Conservation (phyloP, 1,140 invertebrate species). For the Sweltsa coloradensis region DNA sequence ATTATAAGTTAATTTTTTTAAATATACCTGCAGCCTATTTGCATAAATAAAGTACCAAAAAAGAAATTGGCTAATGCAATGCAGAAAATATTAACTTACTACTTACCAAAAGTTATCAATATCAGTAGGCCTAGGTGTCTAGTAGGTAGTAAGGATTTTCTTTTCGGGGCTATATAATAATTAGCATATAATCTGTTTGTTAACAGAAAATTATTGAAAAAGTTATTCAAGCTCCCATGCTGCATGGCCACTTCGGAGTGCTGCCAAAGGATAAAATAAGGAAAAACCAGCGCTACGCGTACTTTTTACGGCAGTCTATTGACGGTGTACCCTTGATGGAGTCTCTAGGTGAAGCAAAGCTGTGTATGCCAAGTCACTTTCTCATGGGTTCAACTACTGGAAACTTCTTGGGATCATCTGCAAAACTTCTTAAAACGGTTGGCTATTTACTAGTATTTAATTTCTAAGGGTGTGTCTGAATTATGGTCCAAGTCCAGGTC, state of each 20-base stretch:
- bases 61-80: too few species aligned
- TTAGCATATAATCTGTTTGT: slow-evolving; percentile 12
- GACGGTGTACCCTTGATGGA: slow-evolving; percentile 39
- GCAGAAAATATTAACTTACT: too few species aligned
- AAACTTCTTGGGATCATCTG: slow-evolving; percentile 39
- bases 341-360: slow-evolving; percentile 33
- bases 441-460: slow-evolving; percentile 16
- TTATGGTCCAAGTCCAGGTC: background rate
- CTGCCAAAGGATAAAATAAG: slow-evolving; percentile 32
- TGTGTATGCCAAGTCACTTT: slow-evolving; percentile 48
- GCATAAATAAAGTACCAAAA: background rate
- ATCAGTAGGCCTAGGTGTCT: too few species aligned
- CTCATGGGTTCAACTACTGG: slow-evolving; percentile 43
- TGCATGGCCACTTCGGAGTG: slow-evolving; percentile 50
- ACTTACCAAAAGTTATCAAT: too few species aligned
- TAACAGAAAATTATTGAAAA: slow-evolving; percentile 50
- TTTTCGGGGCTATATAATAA: too few species aligned
- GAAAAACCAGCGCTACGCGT: slow-evolving; percentile 42
- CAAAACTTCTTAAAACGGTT: slow-evolving; percentile 29
- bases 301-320: slow-evolving; percentile 47
- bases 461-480: slow-evolving; percentile 12
- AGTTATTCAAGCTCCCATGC: slow-evolving; percentile 45
- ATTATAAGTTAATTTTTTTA: too few species aligned
- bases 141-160: too few species aligned
- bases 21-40: background rate